Conservation (phyloP, 2,888 invertebrate genomes). For the Clivina fossor region DNA sequence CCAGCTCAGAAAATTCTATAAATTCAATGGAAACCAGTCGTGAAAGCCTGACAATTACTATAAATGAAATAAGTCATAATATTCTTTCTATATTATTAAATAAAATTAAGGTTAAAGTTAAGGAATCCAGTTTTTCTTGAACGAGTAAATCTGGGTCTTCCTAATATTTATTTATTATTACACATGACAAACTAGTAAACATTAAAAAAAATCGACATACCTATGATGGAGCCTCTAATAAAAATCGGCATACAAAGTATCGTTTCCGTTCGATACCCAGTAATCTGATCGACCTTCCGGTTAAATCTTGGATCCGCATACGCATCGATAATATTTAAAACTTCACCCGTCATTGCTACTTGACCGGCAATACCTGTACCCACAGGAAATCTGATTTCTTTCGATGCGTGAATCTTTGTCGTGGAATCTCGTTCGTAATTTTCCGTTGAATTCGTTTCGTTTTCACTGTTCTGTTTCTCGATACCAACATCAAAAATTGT, state of each 20-base stretch:
- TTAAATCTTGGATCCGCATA: conserved; percentile 79
- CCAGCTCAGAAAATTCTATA: no score
- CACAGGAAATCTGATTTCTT: conserved; percentile 69
- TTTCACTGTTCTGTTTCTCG: conserved; percentile 47
- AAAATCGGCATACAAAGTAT: conserved; percentile 88
- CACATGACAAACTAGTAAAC: no score
- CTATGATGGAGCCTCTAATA: conserved; percentile 74
- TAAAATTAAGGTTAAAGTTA: no score
- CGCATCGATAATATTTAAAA: conserved; percentile 80
- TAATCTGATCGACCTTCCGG: conserved; percentile 67
- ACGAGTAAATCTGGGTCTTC: no score
- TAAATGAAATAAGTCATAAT: no score
- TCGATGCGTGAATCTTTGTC: conserved; percentile 49
- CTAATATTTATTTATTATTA: no score
- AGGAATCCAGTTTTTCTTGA: no score
- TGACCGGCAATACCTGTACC: conserved; percentile 68
- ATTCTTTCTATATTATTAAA: no score
- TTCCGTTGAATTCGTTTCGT: conserved; percentile 33
- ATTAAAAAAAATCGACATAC: no score
- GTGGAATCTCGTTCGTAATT: conserved; percentile 39
- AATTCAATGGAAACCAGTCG: no score
- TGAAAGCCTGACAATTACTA: no score
- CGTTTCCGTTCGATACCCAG: conserved; percentile 68
- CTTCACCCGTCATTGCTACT: conserved; percentile 77
- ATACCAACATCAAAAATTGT: conserved; percentile 74